A percentile compares a stretch with the other conserved stretches of the same genome.
These are phyloP conservation scores for Fopius arisanus DNA, from an alignment of 1,140 invertebrate species.

Conservation along the genomic window DNA sequence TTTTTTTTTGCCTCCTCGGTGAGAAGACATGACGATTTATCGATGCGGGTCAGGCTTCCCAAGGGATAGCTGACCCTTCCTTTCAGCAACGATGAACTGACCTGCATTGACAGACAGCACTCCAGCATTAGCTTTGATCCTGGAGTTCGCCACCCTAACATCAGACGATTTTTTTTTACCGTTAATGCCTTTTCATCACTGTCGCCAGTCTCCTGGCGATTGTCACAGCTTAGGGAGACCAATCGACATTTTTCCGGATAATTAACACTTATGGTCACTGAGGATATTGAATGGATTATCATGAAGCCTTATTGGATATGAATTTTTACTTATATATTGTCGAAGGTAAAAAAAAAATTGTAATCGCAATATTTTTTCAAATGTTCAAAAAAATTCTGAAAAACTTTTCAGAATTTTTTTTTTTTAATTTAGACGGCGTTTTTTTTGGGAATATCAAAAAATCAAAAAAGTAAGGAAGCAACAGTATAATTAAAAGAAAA, in stretches of 20 bases:
- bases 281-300: neutral
- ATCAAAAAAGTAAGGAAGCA: too few relatives aligned
- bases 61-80: neutral
- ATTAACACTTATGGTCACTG: neutral
- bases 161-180: constrained; percentile 2
- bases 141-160: neutral
- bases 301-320: too few relatives aligned
- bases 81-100: neutral
- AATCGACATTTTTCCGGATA: neutral
- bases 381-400: too few relatives aligned
- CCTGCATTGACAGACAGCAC: neutral
- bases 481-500: too few relatives aligned
- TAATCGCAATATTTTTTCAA: too few relatives aligned
- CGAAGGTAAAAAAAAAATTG: too few relatives aligned
- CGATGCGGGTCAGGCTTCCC: constrained; percentile 2
- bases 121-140: neutral
- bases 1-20: neutral
- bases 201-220: neutral
- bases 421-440: too few relatives aligned
- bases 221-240: neutral
- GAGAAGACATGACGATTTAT: neutral
- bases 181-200: neutral
- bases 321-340: too few relatives aligned
- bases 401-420: too few relatives aligned
- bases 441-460: too few relatives aligned